Percentiles rank a stretch among this genome's conserved stretches.
Evolutionary conservation across 2,113 vertebrate species (phyloP).

Genomic region (Prinia subflava): DNA sequence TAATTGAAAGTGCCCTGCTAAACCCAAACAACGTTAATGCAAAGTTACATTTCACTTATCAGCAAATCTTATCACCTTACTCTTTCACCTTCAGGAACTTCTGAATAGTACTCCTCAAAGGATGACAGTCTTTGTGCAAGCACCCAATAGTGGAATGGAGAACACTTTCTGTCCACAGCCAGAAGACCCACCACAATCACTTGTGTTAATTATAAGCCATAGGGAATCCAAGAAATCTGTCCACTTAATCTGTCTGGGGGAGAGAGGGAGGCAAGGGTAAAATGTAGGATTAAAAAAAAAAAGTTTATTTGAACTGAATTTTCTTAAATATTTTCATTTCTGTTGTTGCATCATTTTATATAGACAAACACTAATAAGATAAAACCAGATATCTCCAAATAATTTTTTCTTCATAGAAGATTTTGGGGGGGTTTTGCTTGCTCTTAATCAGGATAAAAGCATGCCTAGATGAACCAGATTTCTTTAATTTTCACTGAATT

Average conservation of each 20-base stretch:
- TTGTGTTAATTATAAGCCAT: background rate
- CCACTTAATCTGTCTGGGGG: background rate
- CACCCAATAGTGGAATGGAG: background rate
- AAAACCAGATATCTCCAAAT: background rate
- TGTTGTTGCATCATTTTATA: background rate
- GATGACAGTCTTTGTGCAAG: background rate
- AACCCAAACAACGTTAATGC: background rate
- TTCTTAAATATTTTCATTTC: background rate
- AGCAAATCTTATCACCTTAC: background rate
- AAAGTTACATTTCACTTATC: background rate
- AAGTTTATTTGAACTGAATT: background rate
- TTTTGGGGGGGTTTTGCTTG: background rate
- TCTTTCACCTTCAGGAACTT: background rate
- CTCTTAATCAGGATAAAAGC: background rate
- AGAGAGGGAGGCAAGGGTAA: fast-evolving
- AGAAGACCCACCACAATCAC: background rate
- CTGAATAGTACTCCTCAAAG: background rate
- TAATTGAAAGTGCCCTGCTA: constrained; percentile 1
- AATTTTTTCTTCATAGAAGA: background rate
- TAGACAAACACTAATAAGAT: background rate
- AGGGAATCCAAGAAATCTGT: background rate
- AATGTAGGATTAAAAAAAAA: background rate
- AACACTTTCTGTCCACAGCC: background rate
- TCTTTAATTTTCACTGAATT: background rate
- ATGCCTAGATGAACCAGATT: background rate